Base-by-base conservation (phyloP, 2,888 invertebrate genomes). In the Agapetus fuscipes region DNA sequence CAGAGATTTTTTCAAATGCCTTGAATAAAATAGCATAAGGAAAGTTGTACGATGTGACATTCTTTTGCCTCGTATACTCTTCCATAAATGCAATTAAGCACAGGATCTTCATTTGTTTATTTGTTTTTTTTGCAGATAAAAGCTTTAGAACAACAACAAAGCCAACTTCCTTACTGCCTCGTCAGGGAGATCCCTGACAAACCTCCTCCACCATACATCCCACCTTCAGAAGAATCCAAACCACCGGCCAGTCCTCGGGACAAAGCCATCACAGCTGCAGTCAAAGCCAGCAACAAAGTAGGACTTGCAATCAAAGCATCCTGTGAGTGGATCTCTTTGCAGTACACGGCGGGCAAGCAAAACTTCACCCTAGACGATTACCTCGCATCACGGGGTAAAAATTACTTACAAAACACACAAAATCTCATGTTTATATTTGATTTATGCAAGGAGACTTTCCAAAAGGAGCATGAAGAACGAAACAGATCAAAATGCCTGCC, bases 121-220 rank as follows among this genome's bases (percentile, higher is more conserved):
- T 14, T 20, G 5, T 33, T 26, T 29, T n/a, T 29, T 35, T 47
- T 44, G 35, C 39, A 47, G 46, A 47, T 47, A 9, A 47, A 47
- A 36, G 43, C 46, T 11, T 25, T 47, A 12, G 46, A 47, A 17
- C 46, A 43, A 17, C 41, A 45, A 31, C 43, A 41, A 24, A 36
- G 39, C 14, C 46, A 44, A 33, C 9, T 47, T 11, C 37, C 43
- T 3, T 47, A 44, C 24, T 47, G 43, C 26, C 25, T 47, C n/a
- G 46, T 47, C 9, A 35, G 46, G 17, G 46, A 47, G 16, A 47
- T 47, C 17, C 46, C 46, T 9, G 46, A 47, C 14, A 47, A 47
- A 30, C 46, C 46, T n/a, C 46, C 46, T 3, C 46, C 46, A 10
- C 46, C 46, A 3, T 47, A 47, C 17, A 47, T 44, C n/a, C 46